Conservation (phyloP, 2,888 invertebrate genomes). For the Epinotia bilunana region DNA sequence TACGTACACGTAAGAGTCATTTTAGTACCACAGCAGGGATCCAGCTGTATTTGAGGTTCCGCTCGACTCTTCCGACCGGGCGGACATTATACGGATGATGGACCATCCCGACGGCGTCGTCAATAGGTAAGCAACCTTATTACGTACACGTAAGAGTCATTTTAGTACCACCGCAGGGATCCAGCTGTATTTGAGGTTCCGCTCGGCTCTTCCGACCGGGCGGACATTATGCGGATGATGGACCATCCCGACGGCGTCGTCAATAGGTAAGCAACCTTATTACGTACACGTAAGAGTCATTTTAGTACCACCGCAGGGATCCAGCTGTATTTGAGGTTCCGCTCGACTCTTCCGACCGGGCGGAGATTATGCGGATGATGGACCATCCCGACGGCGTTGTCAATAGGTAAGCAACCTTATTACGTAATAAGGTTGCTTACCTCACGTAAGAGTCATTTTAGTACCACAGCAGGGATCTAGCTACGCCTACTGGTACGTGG, state of each 20-base stretch:
- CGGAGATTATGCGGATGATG: constrained; percentile 94
- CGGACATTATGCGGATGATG: constrained; percentile 94
- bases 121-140: constrained; percentile 19
- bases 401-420: constrained; percentile 76
- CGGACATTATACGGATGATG: constrained; percentile 82
- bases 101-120: constrained; percentile 8
- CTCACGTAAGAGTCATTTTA: too few relatives aligned
- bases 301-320: constrained; percentile 70
- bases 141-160: background rate
- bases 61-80: constrained; percentile 92
- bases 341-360: constrained; percentile 91
- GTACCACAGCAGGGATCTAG: constrained; percentile 67
- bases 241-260: background rate
- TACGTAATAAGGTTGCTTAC: too few relatives aligned
- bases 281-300: background rate
- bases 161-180: constrained; percentile 71
- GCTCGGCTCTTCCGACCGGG: constrained; percentile 92
- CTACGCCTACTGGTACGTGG: constrained; percentile 71
- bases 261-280: constrained; percentile 76
- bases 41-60: constrained; percentile 93
- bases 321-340: constrained; percentile 87
- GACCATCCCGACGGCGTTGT: background rate
- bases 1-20: background rate
- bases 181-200: constrained; percentile 93
- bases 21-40: constrained; percentile 69